phyloP scores from a whole-genome alignment of 2,888 invertebrate species.

The Drosophila falleni region DNA sequence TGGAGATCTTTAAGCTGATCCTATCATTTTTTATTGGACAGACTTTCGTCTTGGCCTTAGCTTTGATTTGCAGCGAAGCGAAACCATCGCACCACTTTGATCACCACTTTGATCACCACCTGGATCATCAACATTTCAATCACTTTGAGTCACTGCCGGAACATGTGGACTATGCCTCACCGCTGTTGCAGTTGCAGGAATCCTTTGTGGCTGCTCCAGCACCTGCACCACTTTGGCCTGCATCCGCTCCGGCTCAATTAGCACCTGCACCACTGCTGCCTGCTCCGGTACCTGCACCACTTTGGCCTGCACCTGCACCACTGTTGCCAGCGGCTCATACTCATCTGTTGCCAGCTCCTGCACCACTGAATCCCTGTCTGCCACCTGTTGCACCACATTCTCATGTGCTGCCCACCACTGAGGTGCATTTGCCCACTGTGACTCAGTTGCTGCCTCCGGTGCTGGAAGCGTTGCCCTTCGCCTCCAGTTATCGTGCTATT shows the following conservation, averaged over 20 bases:
- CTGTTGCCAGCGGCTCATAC: constrained; percentile 41
- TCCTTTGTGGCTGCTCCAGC: constrained; percentile 37
- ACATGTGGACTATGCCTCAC: constrained; percentile 65
- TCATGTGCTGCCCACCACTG: constrained; percentile 55
- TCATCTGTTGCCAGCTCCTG: constrained; percentile 41
- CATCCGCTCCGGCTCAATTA: constrained; percentile 9
- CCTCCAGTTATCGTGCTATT: constrained; percentile 80
- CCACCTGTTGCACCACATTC: constrained; percentile 36
- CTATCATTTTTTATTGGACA: constrained; percentile 4
- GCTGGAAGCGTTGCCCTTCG: constrained; percentile 73
- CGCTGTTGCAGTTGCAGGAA: constrained; percentile 47
- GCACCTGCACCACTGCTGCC: constrained; percentile 15
- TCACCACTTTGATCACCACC: constrained; percentile 68
- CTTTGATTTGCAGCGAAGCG: constrained; percentile 44
- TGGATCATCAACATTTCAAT: constrained; percentile 46
- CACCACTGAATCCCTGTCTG: constrained; percentile 50
- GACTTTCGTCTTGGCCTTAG: constrained; percentile 58
- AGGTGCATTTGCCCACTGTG: constrained; percentile 60
- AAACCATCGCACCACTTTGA: constrained; percentile 77
- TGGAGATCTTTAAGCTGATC: background rate
- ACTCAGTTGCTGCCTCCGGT: constrained; percentile 68
- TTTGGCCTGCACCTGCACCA: constrained; percentile 44
- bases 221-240: constrained; percentile 31
- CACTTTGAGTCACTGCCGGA: constrained; percentile 63
- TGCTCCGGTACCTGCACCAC: constrained; percentile 47